Base-by-base conservation (phyloP, 2,888 invertebrate species). In the Lasius platythorax region DNA sequence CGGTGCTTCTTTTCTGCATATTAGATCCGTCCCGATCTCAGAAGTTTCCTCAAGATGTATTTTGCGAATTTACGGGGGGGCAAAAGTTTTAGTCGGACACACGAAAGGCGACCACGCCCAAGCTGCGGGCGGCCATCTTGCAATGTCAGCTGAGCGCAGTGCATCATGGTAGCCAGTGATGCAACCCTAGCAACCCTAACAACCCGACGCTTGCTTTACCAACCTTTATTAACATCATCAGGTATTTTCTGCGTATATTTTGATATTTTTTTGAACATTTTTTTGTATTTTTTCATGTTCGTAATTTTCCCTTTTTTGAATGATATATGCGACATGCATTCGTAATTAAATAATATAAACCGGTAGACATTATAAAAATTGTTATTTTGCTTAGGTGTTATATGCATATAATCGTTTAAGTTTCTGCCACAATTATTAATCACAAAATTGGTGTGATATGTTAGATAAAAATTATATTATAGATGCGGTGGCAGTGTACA, bases 41-140 rank as follows among this genome's bases (percentile, higher is more conserved):
- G 88, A 88, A 89, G 85, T 86, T 53, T 82, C 82, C 73, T 83
- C 74, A 61, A 73, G 68, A 86, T 72, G 70, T 85, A 87, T 85
- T 87, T 23, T 85, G 76, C 72, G 40, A 81, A 84, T 63, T 87
- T 56, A n/a, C 9, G n/a, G 15, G n/a, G 2, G 68, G 64, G 82
- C 15, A 84, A 68, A 85, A 87, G 84, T 82, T 85, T 82, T 53
- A 81, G 63, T 75, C 78, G 70, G 8, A 79, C 86, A 79, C 86
- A 79, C 85, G 87, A 87, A 85, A 83, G 73, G 86, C 90, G 88
- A 93, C 95, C 95, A 95, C 95, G 95, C 95, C 95, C 95, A 94
- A 92, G 92, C 86, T 86, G 78, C 72, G 89, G 81, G 92, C 94
- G 93, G 95, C 95, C 95, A 95, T 95, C 93, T 95, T 95, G 94